A percentile compares a stretch with the other conserved stretches of the same genome.
Evolutionary conservation across 2,797 vertebrate genomes (phyloP).

Genomic region (Hoplostethus atlanticus): DNA sequence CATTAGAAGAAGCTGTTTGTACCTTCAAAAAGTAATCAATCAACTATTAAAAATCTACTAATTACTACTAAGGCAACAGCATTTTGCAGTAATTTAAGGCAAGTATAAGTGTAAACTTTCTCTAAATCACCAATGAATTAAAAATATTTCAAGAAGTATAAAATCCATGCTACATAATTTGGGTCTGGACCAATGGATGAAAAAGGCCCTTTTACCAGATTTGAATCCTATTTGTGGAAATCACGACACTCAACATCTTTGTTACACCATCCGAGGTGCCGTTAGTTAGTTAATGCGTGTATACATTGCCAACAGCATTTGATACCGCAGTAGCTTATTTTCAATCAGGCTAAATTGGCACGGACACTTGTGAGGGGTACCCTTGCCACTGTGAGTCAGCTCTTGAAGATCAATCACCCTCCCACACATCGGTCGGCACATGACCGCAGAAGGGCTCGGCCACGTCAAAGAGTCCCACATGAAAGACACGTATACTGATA

Average conservation of each 20-base stretch:
- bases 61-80: too few species aligned
- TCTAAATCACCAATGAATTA: too few species aligned
- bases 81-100: too few species aligned
- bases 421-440: constrained; percentile 32
- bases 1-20: too few species aligned
- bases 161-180: too few species aligned
- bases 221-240: neutral
- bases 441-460: constrained; percentile 42
- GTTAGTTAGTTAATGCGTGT: constrained; percentile 29
- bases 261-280: neutral
- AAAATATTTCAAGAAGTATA: too few species aligned
- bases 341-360: constrained; percentile 49
- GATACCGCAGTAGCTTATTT: constrained; percentile 23
- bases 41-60: too few species aligned
- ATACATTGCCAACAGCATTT: constrained; percentile 12
- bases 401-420: constrained; percentile 66
- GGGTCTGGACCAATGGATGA: neutral
- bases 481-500: constrained; percentile 67
- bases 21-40: too few species aligned
- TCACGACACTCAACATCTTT: constrained; percentile 18
- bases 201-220: neutral
- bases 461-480: constrained; percentile 54
- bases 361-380: constrained; percentile 31
- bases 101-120: too few species aligned
- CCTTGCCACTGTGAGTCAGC: constrained; percentile 41